These are phyloP conservation scores for Sceloporus tristichus DNA, from an alignment of 2,113 vertebrate species.

Conservation along the genomic window DNA sequence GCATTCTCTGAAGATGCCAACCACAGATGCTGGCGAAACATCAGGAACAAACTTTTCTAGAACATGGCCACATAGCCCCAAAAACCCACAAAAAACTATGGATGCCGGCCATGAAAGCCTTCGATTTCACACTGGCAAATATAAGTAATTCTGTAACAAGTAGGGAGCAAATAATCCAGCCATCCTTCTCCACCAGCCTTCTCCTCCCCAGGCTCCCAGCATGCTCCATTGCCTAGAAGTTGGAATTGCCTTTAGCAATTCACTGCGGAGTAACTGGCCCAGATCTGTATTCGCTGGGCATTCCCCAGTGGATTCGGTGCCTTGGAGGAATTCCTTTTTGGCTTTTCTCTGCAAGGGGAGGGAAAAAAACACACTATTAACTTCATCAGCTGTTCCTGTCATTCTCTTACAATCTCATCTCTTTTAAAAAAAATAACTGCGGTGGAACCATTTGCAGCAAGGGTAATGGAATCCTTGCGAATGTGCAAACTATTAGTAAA, in stretches of 20 bases:
- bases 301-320: neutral
- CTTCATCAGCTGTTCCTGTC: neutral
- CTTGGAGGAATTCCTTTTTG: slow-evolving; percentile 16
- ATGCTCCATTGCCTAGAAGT: slow-evolving; percentile 28
- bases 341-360: fast-evolving
- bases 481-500: slow-evolving; percentile 64
- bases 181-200: neutral
- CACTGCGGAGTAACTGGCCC: slow-evolving; percentile 48
- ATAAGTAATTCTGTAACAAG: neutral
- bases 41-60: no score
- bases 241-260: slow-evolving; percentile 57
- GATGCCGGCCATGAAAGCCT: no score
- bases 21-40: no score
- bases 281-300: slow-evolving; percentile 36
- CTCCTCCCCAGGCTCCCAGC: neutral
- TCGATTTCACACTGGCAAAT: no score
- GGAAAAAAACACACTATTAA: slow-evolving; percentile 28
- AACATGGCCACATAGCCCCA: no score
- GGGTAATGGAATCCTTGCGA: slow-evolving; percentile 54
- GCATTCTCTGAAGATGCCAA: no score
- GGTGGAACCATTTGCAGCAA: slow-evolving; percentile 13
- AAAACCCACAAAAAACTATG: no score
- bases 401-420: neutral
- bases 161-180: neutral
- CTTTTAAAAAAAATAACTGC: neutral